These are phyloP conservation scores for Trematocara caparti DNA, from an alignment of 2,797 vertebrate genomes.

Conservation along the genomic window DNA sequence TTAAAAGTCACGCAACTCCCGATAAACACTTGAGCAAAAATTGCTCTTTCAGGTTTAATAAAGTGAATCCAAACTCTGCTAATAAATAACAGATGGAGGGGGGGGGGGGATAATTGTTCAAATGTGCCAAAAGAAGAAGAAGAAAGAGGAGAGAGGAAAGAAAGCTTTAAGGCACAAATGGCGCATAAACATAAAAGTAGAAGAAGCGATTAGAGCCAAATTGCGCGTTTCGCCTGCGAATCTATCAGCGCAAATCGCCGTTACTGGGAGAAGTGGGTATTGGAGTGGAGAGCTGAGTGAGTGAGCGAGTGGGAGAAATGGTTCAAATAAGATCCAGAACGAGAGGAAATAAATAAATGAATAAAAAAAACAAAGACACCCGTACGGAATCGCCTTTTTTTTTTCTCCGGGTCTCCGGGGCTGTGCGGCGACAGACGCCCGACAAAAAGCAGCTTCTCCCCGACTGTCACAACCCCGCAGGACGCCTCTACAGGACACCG, in stretches of 20 bases:
- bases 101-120: constrained; percentile 1
- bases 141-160: not conserved
- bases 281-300: not conserved
- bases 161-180: constrained; percentile 39
- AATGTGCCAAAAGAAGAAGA: constrained; percentile 16
- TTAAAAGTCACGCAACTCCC: constrained; percentile 39
- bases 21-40: constrained; percentile 32
- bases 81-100: constrained; percentile 23
- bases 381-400: constrained; percentile 1
- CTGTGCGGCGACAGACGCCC: constrained; percentile 22
- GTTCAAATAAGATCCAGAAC: not conserved
- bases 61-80: constrained; percentile 1
- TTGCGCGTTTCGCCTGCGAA: not conserved
- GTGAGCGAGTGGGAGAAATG: not conserved
- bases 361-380: not conserved
- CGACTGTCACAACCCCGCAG: constrained; percentile 1
- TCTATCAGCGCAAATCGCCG: constrained; percentile 22
- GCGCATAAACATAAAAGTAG: constrained; percentile 30
- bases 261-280: constrained; percentile 2
- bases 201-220: constrained; percentile 41
- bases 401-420: constrained; percentile 3
- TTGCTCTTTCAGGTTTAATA: constrained; percentile 12
- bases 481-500: not conserved
- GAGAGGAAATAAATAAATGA: not conserved
- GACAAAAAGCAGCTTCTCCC: not conserved